phyloP scores from a whole-genome alignment of 2,888 invertebrate species.

The Syritta pipiens region DNA sequence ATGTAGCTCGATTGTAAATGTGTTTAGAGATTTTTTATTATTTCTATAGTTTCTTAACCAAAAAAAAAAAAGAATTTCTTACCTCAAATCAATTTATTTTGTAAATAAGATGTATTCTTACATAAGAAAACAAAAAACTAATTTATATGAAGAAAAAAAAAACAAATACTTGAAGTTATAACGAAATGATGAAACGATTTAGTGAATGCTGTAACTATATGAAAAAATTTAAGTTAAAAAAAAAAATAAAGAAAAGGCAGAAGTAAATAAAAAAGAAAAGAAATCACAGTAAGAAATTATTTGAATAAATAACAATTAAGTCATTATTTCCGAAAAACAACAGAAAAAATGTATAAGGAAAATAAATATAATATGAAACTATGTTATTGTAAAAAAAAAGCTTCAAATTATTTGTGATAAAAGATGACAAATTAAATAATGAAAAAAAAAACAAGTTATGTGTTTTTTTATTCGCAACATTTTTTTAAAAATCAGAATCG shows the following conservation, averaged over 20 bases:
- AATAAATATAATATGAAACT: conserved; percentile 36
- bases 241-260: conserved; percentile 5
- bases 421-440: conserved; percentile 63
- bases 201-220: conserved; percentile 11
- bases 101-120: too few relatives aligned
- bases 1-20: conserved; percentile 33
- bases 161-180: conserved; percentile 12
- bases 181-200: conserved; percentile 53
- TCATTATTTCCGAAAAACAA: conserved; percentile 25
- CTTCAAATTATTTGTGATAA: conserved; percentile 69
- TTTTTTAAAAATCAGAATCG: too few relatives aligned
- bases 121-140: conserved; percentile 3
- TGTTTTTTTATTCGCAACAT: conserved; percentile 1
- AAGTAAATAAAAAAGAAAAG: conserved; percentile 15
- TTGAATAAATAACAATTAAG: conserved; percentile 30
- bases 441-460: conserved; percentile 5
- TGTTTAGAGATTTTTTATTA: conserved; percentile 8
- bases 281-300: conserved; percentile 25
- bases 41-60: conserved; percentile 10
- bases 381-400: conserved; percentile 68
- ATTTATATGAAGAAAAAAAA: background rate
- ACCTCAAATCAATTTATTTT: conserved; percentile 20
- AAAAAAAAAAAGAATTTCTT: conserved; percentile 3
- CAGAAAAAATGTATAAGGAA: background rate
- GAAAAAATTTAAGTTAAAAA: conserved; percentile 5